phyloP scores from a whole-genome alignment of 2,888 invertebrate genomes.

The Ectropis crepuscularia region DNA sequence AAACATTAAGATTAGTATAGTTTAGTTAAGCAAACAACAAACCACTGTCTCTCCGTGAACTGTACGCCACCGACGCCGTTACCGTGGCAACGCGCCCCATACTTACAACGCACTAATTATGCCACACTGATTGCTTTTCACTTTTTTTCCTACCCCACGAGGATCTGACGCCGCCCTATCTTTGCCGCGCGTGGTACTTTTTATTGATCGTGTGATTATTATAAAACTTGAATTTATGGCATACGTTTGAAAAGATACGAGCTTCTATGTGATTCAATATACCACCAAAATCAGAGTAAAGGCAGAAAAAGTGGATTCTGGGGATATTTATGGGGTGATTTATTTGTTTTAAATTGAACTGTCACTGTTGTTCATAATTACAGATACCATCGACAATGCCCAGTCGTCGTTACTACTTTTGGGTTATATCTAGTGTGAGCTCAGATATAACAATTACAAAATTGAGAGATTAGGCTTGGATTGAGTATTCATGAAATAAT shows the following conservation, averaged over 20 bases:
- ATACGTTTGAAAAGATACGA: conserved; percentile 30
- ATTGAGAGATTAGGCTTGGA: no score
- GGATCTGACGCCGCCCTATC: conserved; percentile 81
- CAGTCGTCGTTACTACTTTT: no score
- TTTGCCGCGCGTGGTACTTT: conserved; percentile 56
- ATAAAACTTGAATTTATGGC: conserved; percentile 36
- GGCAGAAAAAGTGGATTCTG: no score
- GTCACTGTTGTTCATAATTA: no score
- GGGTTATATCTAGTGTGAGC: no score
- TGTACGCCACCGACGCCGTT: conserved; percentile 61
- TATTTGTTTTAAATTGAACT: no score
- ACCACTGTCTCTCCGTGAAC: conserved; percentile 6
- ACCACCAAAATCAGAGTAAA: no score
- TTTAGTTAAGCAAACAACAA: neutral
- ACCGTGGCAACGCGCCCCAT: conserved; percentile 81
- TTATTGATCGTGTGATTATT: conserved; percentile 58
- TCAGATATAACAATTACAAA: no score
- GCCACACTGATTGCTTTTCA: conserved; percentile 85
- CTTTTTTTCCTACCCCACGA: conserved; percentile 81
- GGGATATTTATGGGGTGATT: no score
- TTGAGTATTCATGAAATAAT: no score
- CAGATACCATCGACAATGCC: no score
- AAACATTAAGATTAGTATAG: neutral
- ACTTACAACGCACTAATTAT: conserved; percentile 84
- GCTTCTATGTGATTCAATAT: neutral